Evolutionary conservation across 2,888 invertebrate genomes (phyloP).

Genomic region (Dendrolimus pini): DNA sequence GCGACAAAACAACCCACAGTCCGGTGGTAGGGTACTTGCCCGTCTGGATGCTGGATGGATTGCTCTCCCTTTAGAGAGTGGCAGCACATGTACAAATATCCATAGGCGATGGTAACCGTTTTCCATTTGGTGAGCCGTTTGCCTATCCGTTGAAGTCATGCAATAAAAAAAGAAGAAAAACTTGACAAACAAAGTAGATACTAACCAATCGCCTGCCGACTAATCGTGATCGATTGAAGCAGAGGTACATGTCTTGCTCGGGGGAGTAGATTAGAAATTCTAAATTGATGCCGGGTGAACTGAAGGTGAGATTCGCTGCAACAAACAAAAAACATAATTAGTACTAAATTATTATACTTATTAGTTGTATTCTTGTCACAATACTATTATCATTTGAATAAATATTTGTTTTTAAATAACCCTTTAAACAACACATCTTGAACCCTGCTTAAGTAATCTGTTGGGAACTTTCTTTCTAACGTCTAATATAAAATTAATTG

Average conservation of each 20-base stretch:
- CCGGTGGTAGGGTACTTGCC: too few species aligned
- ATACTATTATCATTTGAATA: background rate
- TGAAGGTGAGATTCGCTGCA: constrained; percentile 82
- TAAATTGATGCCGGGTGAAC: constrained; percentile 76
- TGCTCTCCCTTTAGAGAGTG: too few species aligned
- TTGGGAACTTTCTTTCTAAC: background rate
- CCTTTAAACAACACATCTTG: background rate
- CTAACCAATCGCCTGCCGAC: constrained; percentile 81
- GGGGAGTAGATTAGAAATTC: constrained; percentile 82
- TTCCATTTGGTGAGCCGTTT: too few species aligned
- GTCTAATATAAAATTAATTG: constrained; percentile 34
- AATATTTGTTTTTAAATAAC: background rate
- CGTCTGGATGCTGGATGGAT: too few species aligned
- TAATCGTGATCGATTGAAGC: constrained; percentile 85
- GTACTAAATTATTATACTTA: too few species aligned
- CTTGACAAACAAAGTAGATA: constrained; percentile 4
- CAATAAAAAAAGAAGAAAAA: too few species aligned
- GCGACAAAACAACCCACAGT: too few species aligned
- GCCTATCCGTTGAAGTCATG: too few species aligned
- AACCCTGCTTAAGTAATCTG: background rate
- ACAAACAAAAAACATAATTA: constrained; percentile 35
- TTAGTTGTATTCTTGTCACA: too few species aligned
- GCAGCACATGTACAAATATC: too few species aligned
- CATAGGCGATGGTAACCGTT: too few species aligned
- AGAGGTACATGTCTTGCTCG: constrained; percentile 83